A percentile compares a stretch with the other conserved stretches of the same genome.
Evolutionary conservation across 2,113 vertebrate genomes (phyloP).

Genomic region (Dasypus novemcinctus): DNA sequence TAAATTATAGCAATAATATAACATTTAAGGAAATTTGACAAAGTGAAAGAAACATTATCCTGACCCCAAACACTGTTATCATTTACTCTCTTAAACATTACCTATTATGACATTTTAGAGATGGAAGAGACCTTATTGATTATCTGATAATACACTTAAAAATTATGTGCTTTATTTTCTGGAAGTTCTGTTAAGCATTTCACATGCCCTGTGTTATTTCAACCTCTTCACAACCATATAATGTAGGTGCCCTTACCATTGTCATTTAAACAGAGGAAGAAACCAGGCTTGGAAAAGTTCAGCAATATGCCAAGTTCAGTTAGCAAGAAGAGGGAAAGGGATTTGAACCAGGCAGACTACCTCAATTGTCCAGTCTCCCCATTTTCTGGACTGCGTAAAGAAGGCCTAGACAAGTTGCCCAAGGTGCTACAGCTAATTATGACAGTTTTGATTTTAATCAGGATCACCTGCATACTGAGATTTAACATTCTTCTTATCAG

Average conservation of each 20-base stretch:
- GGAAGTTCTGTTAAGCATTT: background rate
- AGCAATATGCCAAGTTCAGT: background rate
- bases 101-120: background rate
- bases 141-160: background rate
- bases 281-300: background rate
- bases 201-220: background rate
- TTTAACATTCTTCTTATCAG: background rate
- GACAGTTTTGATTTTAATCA: background rate
- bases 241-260: background rate
- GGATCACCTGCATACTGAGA: background rate
- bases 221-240: background rate
- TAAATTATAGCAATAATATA: background rate
- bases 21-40: conserved; percentile 17
- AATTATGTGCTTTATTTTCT: background rate
- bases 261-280: background rate
- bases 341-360: background rate
- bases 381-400: background rate
- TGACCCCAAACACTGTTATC: background rate
- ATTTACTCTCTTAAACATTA: background rate
- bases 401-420: background rate
- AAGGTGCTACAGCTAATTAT: background rate
- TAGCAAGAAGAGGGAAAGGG: background rate
- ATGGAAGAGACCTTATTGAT: background rate
- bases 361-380: background rate
- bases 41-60: background rate